phyloP scores from a whole-genome alignment of 2,113 vertebrate genomes.

The Eudyptes chrysolophus region DNA sequence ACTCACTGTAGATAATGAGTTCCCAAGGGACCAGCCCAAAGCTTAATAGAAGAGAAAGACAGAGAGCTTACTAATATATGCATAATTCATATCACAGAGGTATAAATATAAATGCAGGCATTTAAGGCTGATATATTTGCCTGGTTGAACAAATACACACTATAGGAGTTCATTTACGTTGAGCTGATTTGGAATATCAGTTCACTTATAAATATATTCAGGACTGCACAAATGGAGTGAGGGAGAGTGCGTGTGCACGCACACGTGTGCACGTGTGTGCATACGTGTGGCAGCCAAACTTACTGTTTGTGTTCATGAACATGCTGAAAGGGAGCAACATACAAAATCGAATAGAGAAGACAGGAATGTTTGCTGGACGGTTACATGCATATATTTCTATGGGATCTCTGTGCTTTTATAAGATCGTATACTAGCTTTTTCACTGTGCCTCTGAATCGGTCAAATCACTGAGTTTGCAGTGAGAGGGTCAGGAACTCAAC shows the following conservation, averaged over 20 bases:
- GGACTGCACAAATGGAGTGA: background rate
- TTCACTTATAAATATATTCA: background rate
- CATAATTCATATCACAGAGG: constrained; percentile 34
- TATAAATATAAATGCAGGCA: constrained; percentile 17
- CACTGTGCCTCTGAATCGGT: background rate
- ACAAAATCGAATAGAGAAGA: background rate
- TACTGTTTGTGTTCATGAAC: background rate
- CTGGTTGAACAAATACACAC: background rate
- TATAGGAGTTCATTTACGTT: background rate
- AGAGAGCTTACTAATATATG: background rate
- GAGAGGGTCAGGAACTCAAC: background rate
- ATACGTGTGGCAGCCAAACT: background rate
- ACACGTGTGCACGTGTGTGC: rapidly evolving
- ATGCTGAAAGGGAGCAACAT: background rate
- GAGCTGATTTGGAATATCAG: background rate
- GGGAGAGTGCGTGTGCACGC: rapidly evolving
- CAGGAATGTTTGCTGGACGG: background rate
- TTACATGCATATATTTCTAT: background rate
- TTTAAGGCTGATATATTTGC: background rate
- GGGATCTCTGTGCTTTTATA: too few relatives aligned
- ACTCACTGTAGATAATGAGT: constrained; percentile 35
- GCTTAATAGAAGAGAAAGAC: background rate
- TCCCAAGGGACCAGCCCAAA: background rate
- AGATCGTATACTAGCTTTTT: background rate
- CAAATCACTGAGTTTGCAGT: background rate